Base-by-base conservation (phyloP, 2,888 invertebrate species). In the Drosophila prolongata region DNA sequence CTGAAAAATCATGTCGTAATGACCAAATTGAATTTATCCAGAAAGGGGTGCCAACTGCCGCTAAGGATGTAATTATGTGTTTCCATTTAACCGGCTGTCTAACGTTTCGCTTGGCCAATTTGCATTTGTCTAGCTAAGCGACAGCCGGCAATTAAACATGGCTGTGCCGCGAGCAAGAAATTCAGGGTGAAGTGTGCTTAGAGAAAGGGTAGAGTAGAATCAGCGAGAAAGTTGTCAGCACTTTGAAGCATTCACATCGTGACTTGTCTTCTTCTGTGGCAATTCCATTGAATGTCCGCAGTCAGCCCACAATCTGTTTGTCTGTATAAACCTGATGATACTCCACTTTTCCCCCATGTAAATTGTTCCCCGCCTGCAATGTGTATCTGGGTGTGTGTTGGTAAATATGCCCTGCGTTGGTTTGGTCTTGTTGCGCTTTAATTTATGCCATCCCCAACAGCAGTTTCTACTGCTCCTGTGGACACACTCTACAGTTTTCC, bases 401-500 rank as follows among this genome's bases (percentile, higher is more conserved):
- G 67, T 54, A 67, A 66, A 67, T 68, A 64, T 64, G 47, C 37
- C 73, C 65, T 56, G 64, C 42, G 54, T 53, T 56, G 57, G 52
- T 67, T 44, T 62, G 75, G 44, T 73, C 46, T 61, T 74, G 69
- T 74, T 84, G 81, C 49, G 44, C 67, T 71, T 71, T 77, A 81
- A 81, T 85, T 87, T 87, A 85, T 83, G 82, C 86, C 79, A 79
- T 69, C 75, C 75, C 75, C 75, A 52, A 42, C 52, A 46, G 59
- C 70, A 70, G 67, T 44, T 16, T 46, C 34, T 53, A 34, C 40
- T 24, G 67, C 57, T 69, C 57, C 69, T 69, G 42, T 47, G 59
- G 44, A 60, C 57, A 38, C 43, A 37, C 34, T 60, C 43, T 46
- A 56, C 34, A 40, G 40, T 40, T 38, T 57, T 35, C 16, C 42